Evolutionary conservation across 2,797 vertebrate species (phyloP), one percentile per base, ranked within the genome.

Genomic region (Rhabdophis nuchalis): DNA sequence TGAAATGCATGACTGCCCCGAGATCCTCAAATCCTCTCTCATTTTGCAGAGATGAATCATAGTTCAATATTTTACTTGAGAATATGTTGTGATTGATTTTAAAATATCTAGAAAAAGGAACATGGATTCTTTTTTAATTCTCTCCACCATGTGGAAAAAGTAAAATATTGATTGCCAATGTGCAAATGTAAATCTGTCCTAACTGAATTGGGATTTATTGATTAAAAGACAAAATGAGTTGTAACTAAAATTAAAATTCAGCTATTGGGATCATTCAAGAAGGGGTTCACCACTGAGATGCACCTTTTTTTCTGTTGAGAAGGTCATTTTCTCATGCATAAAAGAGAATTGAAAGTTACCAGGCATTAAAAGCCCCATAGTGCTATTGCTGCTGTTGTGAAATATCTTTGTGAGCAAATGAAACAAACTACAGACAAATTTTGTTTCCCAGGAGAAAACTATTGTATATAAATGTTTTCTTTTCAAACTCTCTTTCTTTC

Each of bases 81-180:
- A 50, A 23, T 11, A 85, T 23, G 52, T 32, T 86, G 53, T 29
- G 41, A 46, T 86, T 87, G 54, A 53, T 53, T 50, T 46, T 14
- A 57, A 68, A 32, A 13, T 29, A 18, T 23, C 32, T 60, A 61
- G 11, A n/a, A 53, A 82, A 90, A 46, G 23, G 2, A 4, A 20
- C 23, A 18, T 12, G 27, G 10, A 53, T 87, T 60, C n/a, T 25
- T 54, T 32, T 72, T 46, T 60, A 86, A 41, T 53, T 92, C 25
- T 7, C 8, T 50, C 18, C 41, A 10, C 85, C 4, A n/a, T 86
- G 68, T 13, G 36, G 2, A 41, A 77, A 68, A 36, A 29, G 9
- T 92, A 54, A 89, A 68, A 90, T 92, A 87, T 90, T 68, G 85
- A 77, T 72, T 88, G 87, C 7, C 53, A 29, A 64, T 60, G 36